Evolutionary conservation across 2,113 vertebrate genomes (phyloP).

Genomic region (Capreolus pygargus): DNA sequence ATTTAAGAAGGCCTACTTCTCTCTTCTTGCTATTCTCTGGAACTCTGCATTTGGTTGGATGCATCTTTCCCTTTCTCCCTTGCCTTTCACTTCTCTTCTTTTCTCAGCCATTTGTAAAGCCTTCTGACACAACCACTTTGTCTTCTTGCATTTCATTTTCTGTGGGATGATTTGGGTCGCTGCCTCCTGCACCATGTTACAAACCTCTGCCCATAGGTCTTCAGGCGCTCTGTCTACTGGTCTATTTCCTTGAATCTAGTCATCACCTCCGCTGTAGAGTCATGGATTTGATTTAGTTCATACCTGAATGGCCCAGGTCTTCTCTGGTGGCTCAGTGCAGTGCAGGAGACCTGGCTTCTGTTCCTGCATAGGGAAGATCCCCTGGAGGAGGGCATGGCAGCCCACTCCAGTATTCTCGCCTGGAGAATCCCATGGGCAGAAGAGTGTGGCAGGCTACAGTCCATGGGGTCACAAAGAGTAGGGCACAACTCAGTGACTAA

Average conservation of each 20-base stretch:
- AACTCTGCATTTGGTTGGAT: neutral
- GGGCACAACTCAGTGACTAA: accelerated
- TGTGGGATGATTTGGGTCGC: neutral
- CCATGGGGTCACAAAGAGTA: neutral
- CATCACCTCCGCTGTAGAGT: neutral
- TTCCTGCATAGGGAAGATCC: neutral
- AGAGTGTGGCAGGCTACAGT: neutral
- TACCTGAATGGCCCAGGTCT: neutral
- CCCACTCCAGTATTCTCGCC: neutral
- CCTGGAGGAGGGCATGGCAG: neutral
- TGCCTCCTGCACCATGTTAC: neutral
- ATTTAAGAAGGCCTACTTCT: neutral
- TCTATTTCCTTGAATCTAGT: neutral
- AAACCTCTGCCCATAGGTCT: neutral
- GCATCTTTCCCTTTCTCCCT: neutral
- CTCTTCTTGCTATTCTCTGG: neutral
- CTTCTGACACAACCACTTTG: neutral
- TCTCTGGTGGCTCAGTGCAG: neutral
- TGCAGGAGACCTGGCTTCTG: neutral
- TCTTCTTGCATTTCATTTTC: neutral
- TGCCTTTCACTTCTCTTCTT: neutral
- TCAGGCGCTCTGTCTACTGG: neutral
- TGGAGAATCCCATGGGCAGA: neutral
- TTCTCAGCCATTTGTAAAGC: neutral
- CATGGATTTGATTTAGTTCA: neutral